A percentile compares a stretch with the other conserved stretches of the same genome.
Conservation (phyloP, 1,140 invertebrate genomes). For the Listronotus bonariensis region DNA sequence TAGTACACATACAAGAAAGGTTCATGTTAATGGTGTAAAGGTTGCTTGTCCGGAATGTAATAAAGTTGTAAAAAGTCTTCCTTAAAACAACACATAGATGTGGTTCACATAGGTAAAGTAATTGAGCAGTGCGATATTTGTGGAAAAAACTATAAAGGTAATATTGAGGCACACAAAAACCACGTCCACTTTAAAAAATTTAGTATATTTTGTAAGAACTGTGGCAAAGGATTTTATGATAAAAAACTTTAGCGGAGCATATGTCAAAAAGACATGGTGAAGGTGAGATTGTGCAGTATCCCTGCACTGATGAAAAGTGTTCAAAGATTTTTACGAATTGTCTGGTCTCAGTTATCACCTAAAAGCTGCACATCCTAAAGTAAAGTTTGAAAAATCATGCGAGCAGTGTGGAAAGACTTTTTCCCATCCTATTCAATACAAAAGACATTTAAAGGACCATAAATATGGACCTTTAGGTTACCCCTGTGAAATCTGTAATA, state of each 20-base stretch:
- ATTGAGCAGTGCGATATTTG: too few relatives aligned
- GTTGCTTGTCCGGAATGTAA: too few relatives aligned
- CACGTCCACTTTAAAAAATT: conserved; percentile 1
- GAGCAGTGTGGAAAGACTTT: conserved; percentile 1
- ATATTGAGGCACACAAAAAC: too few relatives aligned
- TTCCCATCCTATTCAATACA: background rate
- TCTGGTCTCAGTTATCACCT: background rate
- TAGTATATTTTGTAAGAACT: conserved; percentile 2
- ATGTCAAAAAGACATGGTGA: background rate
- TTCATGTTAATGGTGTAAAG: too few relatives aligned
- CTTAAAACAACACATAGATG: too few relatives aligned
- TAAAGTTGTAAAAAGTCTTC: too few relatives aligned
- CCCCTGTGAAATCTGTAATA: conserved; percentile 53
- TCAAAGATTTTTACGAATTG: background rate
- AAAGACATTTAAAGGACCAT: background rate
- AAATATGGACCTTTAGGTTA: background rate
- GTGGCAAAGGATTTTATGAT: background rate
- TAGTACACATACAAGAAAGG: too few relatives aligned
- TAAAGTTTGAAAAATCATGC: background rate
- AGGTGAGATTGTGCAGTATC: background rate
- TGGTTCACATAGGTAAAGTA: too few relatives aligned
- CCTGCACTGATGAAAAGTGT: conserved; percentile 1
- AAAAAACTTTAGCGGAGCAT: conserved; percentile 60
- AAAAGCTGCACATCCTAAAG: background rate
- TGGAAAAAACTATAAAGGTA: too few relatives aligned